A percentile compares a stretch with the other conserved stretches of the same genome.
phyloP scores from a whole-genome alignment of 2,797 vertebrate species.

The Chrysocyon brachyurus region DNA sequence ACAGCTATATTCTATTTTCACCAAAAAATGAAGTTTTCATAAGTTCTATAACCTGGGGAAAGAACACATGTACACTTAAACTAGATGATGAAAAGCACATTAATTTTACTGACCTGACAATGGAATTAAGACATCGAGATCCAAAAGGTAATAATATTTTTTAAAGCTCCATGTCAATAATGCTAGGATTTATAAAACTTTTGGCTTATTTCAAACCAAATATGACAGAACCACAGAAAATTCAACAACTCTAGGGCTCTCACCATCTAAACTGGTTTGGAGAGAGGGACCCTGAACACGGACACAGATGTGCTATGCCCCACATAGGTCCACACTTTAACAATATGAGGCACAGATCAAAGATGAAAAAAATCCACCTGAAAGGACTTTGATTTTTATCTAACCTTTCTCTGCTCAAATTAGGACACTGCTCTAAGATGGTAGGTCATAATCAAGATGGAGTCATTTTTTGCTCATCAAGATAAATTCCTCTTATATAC shows the following conservation, averaged over 20 bases:
- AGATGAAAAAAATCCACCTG: background rate
- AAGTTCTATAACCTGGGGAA: background rate
- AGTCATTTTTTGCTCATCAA: background rate
- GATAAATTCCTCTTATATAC: conserved; percentile 13
- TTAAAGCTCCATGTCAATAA: background rate
- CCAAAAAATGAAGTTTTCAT: background rate
- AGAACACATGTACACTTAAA: background rate
- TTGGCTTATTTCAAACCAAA: conserved; percentile 52
- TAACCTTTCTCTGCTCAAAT: background rate
- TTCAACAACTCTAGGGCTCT: background rate
- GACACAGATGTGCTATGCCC: background rate
- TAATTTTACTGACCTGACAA: conserved; percentile 2
- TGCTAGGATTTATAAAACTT: background rate
- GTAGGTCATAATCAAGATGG: background rate
- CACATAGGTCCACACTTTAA: background rate
- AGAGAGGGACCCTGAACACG: background rate
- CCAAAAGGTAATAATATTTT: conserved; percentile 2
- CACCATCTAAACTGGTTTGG: background rate
- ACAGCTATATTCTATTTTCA: background rate
- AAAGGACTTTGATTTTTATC: background rate
- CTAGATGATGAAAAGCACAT: background rate
- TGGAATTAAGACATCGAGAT: background rate
- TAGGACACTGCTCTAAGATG: background rate
- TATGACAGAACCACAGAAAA: background rate
- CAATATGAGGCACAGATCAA: background rate